These are phyloP conservation scores for Muscicapa adusta DNA, from an alignment of 2,113 vertebrate species.

Conservation along the genomic window DNA sequence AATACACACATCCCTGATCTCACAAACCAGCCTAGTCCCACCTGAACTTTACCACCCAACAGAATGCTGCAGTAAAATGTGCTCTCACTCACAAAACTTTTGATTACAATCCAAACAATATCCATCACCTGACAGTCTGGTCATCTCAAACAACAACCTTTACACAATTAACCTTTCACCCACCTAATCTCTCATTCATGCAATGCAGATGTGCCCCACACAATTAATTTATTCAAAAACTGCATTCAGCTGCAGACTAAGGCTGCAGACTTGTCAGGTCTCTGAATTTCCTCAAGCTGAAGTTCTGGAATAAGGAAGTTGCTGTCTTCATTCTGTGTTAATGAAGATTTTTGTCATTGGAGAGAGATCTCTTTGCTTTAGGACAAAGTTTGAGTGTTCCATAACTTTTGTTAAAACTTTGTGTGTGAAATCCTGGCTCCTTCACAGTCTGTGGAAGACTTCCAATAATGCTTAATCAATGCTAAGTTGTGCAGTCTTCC, in stretches of 20 bases:
- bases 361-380: neutral
- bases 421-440: neutral
- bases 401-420: neutral
- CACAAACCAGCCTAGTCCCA: neutral
- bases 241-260: neutral
- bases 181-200: neutral
- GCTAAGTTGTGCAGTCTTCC: neutral
- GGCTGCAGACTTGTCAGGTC: neutral
- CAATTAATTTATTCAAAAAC: neutral
- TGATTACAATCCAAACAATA: neutral
- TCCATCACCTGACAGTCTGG: neutral
- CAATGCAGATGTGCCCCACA: neutral
- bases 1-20: neutral
- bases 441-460: neutral
- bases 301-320: neutral
- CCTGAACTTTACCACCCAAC: neutral
- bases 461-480: neutral
- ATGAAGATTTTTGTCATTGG: neutral
- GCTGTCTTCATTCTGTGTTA: neutral
- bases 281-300: neutral
- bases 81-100: neutral
- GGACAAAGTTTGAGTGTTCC: neutral
- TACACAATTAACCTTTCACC: neutral
- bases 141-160: neutral
- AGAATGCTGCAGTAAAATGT: neutral